Evolutionary conservation across 2,113 vertebrate genomes (phyloP), one percentile per base, ranked within the genome.

Genomic region (Coptodon rendalli): DNA sequence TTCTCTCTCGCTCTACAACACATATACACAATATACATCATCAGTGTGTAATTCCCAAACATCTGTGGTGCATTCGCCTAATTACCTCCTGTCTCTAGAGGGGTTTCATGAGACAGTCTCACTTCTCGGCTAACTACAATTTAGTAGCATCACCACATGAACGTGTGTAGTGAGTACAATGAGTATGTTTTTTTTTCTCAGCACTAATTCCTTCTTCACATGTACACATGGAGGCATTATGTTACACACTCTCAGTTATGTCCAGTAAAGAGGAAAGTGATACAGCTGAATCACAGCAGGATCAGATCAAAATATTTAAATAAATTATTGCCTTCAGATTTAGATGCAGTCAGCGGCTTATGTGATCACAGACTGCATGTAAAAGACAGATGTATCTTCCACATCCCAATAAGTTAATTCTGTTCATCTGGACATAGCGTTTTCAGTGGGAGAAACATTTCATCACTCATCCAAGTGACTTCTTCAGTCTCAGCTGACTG

Each of bases 31-130:
- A 6, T 24, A 22, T 8, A 71, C 14, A 84, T 73, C 52, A 63
- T 89, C 78, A 59, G 61, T 19, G 38, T 84, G 59, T 80, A 31
- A 80, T 83, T 88, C 61, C 45, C 10, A 4, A 91, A 61, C 84
- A 89, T 90, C 87, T 89, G 84, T 5, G 17, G 38, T 45, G 19
- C 24, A 87, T 83, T 83, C 29, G 31, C 34, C 71, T 90, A 86
- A 93, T 93, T 91, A 86, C 82, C 87, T 90, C 78, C n/a, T 4
- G 36, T 71, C 80, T 86, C 87, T 81, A 24, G 48, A 27, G 91
- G 40, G 56, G 13, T 17, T 82, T 61, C 66, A 29, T 56, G 71
- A 87, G 57, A 36, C 31, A 78, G 48, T 22, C 43, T 82, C 71
- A 85, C 80, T 91, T 93, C 79, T 61, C 59, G 5, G 36, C 52